A percentile compares a stretch with the other conserved stretches of the same genome.
Evolutionary conservation across 2,113 vertebrate genomes (phyloP).

Genomic region (Trogon surrucura): DNA sequence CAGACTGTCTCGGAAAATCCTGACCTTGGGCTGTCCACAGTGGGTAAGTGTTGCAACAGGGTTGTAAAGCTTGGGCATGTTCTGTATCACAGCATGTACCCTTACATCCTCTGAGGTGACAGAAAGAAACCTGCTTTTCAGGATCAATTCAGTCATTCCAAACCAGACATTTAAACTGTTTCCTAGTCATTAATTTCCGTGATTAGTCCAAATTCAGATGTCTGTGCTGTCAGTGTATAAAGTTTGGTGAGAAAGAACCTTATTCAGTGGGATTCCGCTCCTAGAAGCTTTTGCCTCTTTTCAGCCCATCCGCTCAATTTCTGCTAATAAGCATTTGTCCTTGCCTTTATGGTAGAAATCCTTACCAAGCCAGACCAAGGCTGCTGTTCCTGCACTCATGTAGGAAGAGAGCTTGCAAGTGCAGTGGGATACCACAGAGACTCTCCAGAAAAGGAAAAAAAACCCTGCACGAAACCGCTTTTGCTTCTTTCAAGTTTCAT

Average conservation of each 20-base stretch:
- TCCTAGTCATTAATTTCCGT: background rate
- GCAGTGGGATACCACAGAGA: rapidly evolving
- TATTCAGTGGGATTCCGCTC: background rate
- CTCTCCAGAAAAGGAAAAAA: background rate
- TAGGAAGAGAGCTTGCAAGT: background rate
- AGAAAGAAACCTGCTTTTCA: background rate
- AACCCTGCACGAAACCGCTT: background rate
- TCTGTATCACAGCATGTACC: background rate
- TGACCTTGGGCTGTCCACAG: background rate
- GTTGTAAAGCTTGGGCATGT: background rate
- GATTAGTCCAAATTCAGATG: background rate
- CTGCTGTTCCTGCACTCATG: background rate
- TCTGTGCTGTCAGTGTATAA: background rate
- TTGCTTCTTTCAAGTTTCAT: background rate
- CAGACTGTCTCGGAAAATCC: background rate
- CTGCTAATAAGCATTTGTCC: background rate
- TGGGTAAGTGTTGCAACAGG: background rate
- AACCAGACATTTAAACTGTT: background rate
- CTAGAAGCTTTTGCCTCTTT: background rate
- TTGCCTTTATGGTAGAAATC: background rate
- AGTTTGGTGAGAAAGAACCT: background rate
- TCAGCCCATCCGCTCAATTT: background rate
- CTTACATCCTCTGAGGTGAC: background rate
- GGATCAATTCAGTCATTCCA: background rate
- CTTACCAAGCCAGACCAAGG: background rate